Evolutionary conservation across 2,797 vertebrate genomes (phyloP).

Genomic region (Enteromius thamalakanensis): DNA sequence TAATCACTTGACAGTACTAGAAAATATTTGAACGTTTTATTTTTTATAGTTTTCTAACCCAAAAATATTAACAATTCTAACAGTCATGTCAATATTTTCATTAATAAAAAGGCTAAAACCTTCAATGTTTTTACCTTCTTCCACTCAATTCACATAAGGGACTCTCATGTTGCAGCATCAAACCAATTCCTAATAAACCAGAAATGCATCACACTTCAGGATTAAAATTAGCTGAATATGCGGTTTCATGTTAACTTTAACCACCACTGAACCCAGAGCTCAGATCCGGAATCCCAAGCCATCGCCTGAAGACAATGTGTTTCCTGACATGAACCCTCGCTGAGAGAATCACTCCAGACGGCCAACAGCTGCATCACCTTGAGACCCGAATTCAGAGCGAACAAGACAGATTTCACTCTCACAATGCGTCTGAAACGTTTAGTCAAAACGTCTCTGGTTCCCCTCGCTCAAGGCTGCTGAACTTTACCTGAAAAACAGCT

Average conservation of each 20-base stretch:
- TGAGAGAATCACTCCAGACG: neutral
- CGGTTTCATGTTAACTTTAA: neutral
- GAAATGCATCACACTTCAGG: neutral
- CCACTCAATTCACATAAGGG: neutral
- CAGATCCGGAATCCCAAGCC: neutral
- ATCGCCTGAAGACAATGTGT: neutral
- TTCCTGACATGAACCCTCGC: slow-evolving; percentile 8
- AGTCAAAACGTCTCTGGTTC: neutral
- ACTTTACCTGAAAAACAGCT: slow-evolving; percentile 25
- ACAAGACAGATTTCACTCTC: slow-evolving; percentile 4
- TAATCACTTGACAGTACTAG: no score
- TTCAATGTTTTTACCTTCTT: neutral
- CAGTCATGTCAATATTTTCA: neutral
- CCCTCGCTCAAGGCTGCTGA: neutral
- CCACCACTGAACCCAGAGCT: neutral
- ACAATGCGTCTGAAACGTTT: neutral
- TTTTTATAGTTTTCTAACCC: no score
- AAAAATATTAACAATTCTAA: neutral
- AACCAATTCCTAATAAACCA: neutral
- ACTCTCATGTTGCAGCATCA: neutral
- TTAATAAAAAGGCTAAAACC: neutral
- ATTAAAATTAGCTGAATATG: neutral
- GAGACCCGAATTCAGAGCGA: neutral
- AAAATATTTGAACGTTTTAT: no score
- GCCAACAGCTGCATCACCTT: slow-evolving; percentile 3